Evolutionary conservation across 2,888 invertebrate species (phyloP).

Genomic region (Abrostola triplasia): DNA sequence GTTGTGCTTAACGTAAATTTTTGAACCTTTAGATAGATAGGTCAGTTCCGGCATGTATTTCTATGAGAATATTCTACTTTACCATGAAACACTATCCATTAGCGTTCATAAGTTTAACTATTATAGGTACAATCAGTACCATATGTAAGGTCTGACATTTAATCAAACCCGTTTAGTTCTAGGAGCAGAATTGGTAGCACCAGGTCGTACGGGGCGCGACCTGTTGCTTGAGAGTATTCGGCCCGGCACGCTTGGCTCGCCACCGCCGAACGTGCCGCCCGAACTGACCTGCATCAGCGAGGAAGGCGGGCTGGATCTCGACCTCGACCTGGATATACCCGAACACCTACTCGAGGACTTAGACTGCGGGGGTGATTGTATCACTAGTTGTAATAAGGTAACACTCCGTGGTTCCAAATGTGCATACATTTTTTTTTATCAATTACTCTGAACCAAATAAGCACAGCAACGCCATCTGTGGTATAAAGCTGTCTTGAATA

Average conservation of each 20-base stretch:
- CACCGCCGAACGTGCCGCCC: conserved; percentile 88
- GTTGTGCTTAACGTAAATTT: too few species aligned
- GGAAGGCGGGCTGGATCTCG: conserved; percentile 94
- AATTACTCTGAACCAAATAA: too few species aligned
- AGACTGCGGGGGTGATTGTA: conserved; percentile 94
- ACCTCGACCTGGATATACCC: conserved; percentile 89
- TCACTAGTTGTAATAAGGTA: conserved; percentile 94
- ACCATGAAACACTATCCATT: too few species aligned
- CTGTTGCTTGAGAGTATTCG: conserved; percentile 80
- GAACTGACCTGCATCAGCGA: conserved; percentile 95
- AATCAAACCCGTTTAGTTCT: conserved; percentile 68
- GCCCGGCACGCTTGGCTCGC: conserved; percentile 81
- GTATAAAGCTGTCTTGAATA: too few species aligned
- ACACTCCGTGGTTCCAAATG: background rate
- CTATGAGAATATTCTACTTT: too few species aligned
- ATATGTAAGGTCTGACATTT: too few species aligned
- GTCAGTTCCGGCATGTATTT: too few species aligned
- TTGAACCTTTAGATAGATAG: too few species aligned
- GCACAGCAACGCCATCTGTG: too few species aligned
- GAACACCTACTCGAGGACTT: conserved; percentile 93
- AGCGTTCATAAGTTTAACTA: too few species aligned
- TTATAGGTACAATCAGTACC: too few species aligned
- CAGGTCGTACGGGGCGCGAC: conserved; percentile 80
- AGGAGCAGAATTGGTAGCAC: conserved; percentile 84
- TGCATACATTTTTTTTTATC: too few species aligned